These are phyloP conservation scores for Xiphophorus birchmanni DNA, from an alignment of 2,797 vertebrate genomes.

Conservation along the genomic window DNA sequence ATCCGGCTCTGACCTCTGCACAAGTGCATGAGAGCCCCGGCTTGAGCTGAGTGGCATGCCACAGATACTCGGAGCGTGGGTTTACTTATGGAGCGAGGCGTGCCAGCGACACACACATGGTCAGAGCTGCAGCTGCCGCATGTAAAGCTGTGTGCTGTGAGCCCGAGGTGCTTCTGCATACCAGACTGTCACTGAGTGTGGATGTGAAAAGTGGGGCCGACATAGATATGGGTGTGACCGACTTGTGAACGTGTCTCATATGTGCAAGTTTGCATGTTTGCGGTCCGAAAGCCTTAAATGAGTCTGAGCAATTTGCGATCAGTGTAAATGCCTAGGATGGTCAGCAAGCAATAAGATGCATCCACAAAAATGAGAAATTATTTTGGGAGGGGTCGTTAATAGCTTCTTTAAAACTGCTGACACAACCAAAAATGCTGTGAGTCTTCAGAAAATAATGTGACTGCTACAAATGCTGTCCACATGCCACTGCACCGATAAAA, in stretches of 20 bases:
- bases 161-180: conserved; percentile 65
- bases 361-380: conserved; percentile 30
- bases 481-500: conserved; percentile 11
- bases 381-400: conserved; percentile 31
- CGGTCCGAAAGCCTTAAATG: conserved; percentile 40
- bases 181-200: conserved; percentile 54
- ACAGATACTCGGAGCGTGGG: conserved; percentile 66
- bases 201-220: conserved; percentile 58
- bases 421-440: conserved; percentile 15
- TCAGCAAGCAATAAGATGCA: conserved; percentile 38
- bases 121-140: conserved; percentile 67
- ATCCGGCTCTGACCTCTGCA: conserved; percentile 62
- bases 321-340: conserved; percentile 54
- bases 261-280: conserved; percentile 47
- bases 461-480: conserved; percentile 23
- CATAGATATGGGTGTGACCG: conserved; percentile 67
- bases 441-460: conserved; percentile 23
- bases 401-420: conserved; percentile 44
- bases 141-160: conserved; percentile 64
- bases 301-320: conserved; percentile 43
- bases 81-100: conserved; percentile 70
- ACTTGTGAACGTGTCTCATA: conserved; percentile 58
- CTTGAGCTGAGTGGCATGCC: conserved; percentile 54
- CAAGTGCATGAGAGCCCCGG: conserved; percentile 62
- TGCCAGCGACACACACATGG: conserved; percentile 58